A percentile compares a stretch with the other conserved stretches of the same genome.
Evolutionary conservation across 2,797 vertebrate species (phyloP).

Genomic region (Onychomys leucogaster): DNA sequence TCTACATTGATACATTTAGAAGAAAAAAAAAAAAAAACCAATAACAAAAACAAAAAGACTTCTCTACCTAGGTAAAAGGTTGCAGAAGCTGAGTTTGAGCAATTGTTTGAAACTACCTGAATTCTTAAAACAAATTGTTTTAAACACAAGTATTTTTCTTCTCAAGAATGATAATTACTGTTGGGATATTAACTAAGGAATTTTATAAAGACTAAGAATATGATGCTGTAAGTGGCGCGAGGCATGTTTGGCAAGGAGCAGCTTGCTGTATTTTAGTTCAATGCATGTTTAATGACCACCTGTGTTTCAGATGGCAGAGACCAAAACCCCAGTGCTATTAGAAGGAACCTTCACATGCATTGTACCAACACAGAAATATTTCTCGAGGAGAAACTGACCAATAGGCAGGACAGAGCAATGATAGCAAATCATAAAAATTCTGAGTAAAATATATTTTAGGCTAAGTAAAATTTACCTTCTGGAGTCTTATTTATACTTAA

Average conservation of each 20-base stretch:
- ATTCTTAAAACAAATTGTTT: not conserved
- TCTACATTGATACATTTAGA: not conserved
- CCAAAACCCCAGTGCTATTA: not conserved
- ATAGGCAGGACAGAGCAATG: not conserved
- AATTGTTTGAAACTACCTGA: not conserved
- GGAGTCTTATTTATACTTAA: not conserved
- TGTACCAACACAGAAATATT: not conserved
- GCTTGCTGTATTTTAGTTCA: not conserved
- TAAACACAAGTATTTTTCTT: not conserved
- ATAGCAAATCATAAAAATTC: not conserved
- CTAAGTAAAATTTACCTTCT: not conserved
- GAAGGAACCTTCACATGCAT: too few species aligned
- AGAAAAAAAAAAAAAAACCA: not conserved
- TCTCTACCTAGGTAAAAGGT: not conserved
- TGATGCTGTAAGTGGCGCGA: not conserved
- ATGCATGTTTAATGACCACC: not conserved
- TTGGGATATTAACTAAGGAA: not conserved
- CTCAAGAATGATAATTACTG: conserved; percentile 21
- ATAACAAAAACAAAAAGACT: not conserved
- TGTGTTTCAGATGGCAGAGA: not conserved
- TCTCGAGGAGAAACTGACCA: conserved; percentile 7
- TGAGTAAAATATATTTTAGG: not conserved
- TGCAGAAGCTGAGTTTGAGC: not conserved
- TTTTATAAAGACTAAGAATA: not conserved
- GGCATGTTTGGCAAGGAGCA: not conserved